Evolutionary conservation across 2,888 invertebrate genomes (phyloP), one percentile per base, ranked within the genome.

Genomic region (Villa cingulata): DNA sequence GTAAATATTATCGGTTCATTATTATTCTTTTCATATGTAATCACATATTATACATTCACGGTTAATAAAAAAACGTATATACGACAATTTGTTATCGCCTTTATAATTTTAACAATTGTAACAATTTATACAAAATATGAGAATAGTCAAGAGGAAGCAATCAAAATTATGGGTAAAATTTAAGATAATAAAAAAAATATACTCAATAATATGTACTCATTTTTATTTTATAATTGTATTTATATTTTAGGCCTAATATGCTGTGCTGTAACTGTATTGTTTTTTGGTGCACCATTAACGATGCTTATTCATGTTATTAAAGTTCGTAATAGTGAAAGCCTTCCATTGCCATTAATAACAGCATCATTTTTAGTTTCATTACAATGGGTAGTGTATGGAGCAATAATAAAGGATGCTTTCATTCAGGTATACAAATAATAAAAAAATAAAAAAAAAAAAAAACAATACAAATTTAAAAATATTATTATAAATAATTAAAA

Each of bases 341-440:
- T 95, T 58, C 92, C 94, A 27, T 86, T 90, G 63, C 86, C 88
- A 5, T 74, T 94, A 60, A 91, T 92, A 63, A 67, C 85, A 38
- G 80, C 85, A 62, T 85, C 86, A 36, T 84, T 91, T 63, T 68
- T 88, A 45, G 86, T 89, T 7, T 84, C 86, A 10, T 67, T 78
- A 20, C 79, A 88, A 57, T 95, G 95, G 94, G 78, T 82, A 54
- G 63, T 82, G 2, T 95, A 94, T 70, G 94, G 94, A 29, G 64
- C 78, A 44, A 70, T 91, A 41, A 74, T 86, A 54, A 72, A 80
- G 44, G 91, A 95, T 68, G 64, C 72, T 40, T 91, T 83, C 71
- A 78, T 94, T 58, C 78, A 82, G 74, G 88, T 88, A 70, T 65
- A 34, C 23, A 23, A 23, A 23, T 6, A 6, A 23, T 23, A 23